These are phyloP conservation scores for Eupleurogrammus muticus DNA, from an alignment of 2,797 vertebrate genomes.

Conservation along the genomic window DNA sequence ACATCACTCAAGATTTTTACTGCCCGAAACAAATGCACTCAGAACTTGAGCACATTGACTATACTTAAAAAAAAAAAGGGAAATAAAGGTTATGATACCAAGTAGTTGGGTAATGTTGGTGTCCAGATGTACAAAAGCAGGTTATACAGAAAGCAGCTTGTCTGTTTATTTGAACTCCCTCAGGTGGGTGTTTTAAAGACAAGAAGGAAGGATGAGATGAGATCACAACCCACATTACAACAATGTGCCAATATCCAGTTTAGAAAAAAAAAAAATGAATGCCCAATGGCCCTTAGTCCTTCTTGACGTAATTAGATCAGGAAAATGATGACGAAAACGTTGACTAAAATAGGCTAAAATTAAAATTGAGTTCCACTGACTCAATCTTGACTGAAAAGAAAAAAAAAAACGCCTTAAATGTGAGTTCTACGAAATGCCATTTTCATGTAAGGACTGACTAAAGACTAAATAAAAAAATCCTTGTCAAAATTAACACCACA, in stretches of 20 bases:
- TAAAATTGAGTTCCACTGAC: too few species aligned
- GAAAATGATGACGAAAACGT: too few species aligned
- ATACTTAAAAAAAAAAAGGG: not conserved
- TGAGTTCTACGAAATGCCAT: too few species aligned
- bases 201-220: conserved; percentile 6
- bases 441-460: too few species aligned
- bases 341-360: too few species aligned
- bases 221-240: conserved; percentile 26
- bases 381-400: too few species aligned
- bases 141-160: not conserved
- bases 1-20: not conserved
- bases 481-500: too few species aligned
- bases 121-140: not conserved
- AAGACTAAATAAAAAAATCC: too few species aligned
- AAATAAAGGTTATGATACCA: not conserved
- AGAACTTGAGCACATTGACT: not conserved
- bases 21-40: not conserved
- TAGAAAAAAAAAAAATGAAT: too few species aligned
- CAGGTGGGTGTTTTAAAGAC: conserved; percentile 26
- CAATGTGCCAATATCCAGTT: conserved; percentile 20
- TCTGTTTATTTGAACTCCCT: not conserved
- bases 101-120: too few species aligned
- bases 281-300: conserved; percentile 14
- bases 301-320: conserved; percentile 50
- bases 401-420: too few species aligned